Base-by-base conservation (phyloP, 30 jellyfish, hydroid and myxozoan species). In the Turritopsis dohrnii region DNA sequence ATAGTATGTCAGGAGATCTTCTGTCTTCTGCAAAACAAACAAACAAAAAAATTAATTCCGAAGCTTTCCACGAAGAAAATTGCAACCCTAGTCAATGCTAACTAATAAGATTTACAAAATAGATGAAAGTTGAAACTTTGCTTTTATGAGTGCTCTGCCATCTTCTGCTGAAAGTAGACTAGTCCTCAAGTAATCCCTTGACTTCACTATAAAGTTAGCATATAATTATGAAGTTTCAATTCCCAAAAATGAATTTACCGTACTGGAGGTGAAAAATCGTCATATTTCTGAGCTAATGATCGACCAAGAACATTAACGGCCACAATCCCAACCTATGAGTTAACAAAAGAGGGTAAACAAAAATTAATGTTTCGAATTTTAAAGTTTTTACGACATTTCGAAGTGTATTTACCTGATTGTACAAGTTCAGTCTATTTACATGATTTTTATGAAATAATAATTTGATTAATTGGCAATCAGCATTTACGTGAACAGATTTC, bases 401-500 rank as follows among this genome's bases (percentile, higher is more conserved):
- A 3, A 3, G 60, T 13, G 60, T 3, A 41, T 52, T n/a, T 66
- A 94, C 99, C 99, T 94, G 99, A 71, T 94, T 94, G 81, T 84
- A 94, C 18, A 94, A 30, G 74, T 94, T 94, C 76, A 84, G 87
- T 28, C 65, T 71, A 76, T 94, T 94, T 79, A 94, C 91, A 73
- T 94, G 93, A 66, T 94, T 88, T 83, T 89, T 85, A 83, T 94
- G 99, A 30, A 94, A 76, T 24, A 88, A 86, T 52, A 94, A 71
- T 84, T 94, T 94, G 82, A 94, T 95, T 71, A 94, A 83, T 18
- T 82, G 88, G 9, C 99, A 87, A 0, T 75, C 91, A 1, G 89
- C 95, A 41, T 86, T 86, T 77, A 94, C 52, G 74, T 80, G 95
- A 25, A 94, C 96, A 3, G 99, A 94, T 75, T 94, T 94, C 90